Percentiles rank a stretch among this genome's conserved stretches.
These are phyloP conservation scores for Leucophora obtusa DNA, from an alignment of 2,888 invertebrate species.

Conservation along the genomic window DNA sequence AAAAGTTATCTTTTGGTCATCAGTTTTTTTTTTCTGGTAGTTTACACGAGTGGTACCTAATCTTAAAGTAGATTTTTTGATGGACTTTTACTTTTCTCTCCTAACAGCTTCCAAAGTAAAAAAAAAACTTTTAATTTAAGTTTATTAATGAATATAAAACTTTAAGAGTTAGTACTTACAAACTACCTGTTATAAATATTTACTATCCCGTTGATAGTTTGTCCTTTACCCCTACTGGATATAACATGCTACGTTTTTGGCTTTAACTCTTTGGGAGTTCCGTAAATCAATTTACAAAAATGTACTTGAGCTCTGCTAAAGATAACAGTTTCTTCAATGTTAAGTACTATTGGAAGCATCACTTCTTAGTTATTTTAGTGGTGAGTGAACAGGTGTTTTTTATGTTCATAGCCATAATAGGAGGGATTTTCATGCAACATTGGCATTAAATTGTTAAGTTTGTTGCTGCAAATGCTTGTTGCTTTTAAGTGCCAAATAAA, in stretches of 20 bases:
- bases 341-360: constrained; percentile 37
- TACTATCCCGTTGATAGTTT: constrained; percentile 31
- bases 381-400: constrained; percentile 52
- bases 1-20: constrained; percentile 57
- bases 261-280: constrained; percentile 52
- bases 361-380: constrained; percentile 29
- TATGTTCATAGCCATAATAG: constrained; percentile 16
- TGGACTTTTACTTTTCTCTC: constrained; percentile 58
- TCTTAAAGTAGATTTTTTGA: constrained; percentile 21
- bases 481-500: constrained; percentile 57
- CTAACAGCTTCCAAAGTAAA: background rate
- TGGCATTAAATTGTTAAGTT: background rate
- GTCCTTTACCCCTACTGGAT: constrained; percentile 40
- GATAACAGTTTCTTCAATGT: background rate
- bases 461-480: constrained; percentile 14
- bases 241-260: constrained; percentile 20
- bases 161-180: background rate
- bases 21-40: background rate
- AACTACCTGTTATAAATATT: constrained; percentile 9
- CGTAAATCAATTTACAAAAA: constrained; percentile 57
- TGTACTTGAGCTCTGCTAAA: constrained; percentile 2
- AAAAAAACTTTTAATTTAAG: constrained; percentile 15
- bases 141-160: constrained; percentile 42
- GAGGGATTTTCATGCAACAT: constrained; percentile 45
- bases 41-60: background rate